Evolutionary conservation across 2,888 invertebrate genomes (phyloP), one percentile per base, ranked within the genome.

Genomic region (Eugnorisma glareosa): DNA sequence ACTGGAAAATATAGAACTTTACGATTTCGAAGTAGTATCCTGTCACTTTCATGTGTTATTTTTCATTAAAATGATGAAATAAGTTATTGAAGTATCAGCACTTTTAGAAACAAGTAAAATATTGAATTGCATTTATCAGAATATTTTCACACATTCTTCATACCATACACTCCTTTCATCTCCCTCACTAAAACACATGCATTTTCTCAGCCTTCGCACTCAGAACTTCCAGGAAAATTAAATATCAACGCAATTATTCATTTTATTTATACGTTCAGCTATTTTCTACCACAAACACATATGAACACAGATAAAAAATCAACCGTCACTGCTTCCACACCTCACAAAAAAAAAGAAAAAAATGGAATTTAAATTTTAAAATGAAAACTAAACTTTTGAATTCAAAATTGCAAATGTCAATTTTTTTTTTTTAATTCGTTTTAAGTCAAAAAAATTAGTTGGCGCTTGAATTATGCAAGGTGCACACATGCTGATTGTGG

Each of bases 401-500:
- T 71, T 73, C 48, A 28, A 72, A 77, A 59, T 67, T 48, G 18
- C 8, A 77, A 75, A 72, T 70, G 37, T 75, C 51, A 77, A 63
- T 77, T 57, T 77, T 77, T 73, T 77, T 64, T 59, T 82, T 81
- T 59, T 51, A 75, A 72, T 68, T 72, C 28, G 61, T 66, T 31
- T 40, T 70, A 67, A 7, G 35, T 69, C 24, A 24, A 45, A 57
- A 45, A 72, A 31, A 43, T 67, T 6, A 78, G 64, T 75, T 10
- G 75, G 69, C 72, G 79, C 69, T 78, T 61, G 77, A 86, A 87
- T 91, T 91, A 91, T 90, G 91, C 91, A 90, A 91, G 89, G 88
- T 82, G 88, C 76, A 84, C 87, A 85, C 89, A 85, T 88, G 85
- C 86, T 74, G 84, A 87, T 83, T 84, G 90, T 79, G 67, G 66